phyloP scores from a whole-genome alignment of 1,140 invertebrate genomes.

The Acromyrmex heyeri region DNA sequence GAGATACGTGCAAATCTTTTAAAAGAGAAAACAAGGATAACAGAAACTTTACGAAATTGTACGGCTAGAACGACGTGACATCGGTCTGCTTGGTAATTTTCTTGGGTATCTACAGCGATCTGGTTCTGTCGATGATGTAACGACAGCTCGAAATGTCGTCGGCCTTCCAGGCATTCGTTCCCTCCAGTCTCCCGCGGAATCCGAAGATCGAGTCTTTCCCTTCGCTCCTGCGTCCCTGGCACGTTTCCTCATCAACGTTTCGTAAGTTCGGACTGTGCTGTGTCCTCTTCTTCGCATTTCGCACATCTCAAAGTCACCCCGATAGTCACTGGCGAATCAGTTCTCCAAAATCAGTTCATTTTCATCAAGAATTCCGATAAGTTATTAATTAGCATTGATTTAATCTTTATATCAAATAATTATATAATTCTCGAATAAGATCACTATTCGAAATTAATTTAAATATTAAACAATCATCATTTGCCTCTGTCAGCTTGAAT shows the following conservation, averaged over 20 bases:
- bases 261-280: conserved; percentile 63
- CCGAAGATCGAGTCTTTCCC: conserved; percentile 75
- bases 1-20: not conserved
- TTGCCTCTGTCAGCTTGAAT: not conserved
- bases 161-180: conserved; percentile 76
- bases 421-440: not conserved
- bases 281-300: conserved; percentile 47
- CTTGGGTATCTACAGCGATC: conserved; percentile 70
- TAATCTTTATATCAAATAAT: not conserved
- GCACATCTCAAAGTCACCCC: conserved; percentile 42
- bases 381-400: not conserved
- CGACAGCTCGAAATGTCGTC: conserved; percentile 76
- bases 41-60: conserved; percentile 55
- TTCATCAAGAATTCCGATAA: not conserved
- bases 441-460: not conserved
- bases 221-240: conserved; percentile 76
- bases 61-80: conserved; percentile 44
- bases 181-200: conserved; percentile 72
- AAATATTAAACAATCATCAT: not conserved
- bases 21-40: conserved; percentile 21
- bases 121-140: conserved; percentile 79
- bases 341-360: not conserved
- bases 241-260: conserved; percentile 74
- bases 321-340: not conserved
- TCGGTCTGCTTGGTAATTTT: conserved; percentile 66